Conservation (phyloP, 2,113 vertebrate species). For the Lutjanus erythropterus region DNA sequence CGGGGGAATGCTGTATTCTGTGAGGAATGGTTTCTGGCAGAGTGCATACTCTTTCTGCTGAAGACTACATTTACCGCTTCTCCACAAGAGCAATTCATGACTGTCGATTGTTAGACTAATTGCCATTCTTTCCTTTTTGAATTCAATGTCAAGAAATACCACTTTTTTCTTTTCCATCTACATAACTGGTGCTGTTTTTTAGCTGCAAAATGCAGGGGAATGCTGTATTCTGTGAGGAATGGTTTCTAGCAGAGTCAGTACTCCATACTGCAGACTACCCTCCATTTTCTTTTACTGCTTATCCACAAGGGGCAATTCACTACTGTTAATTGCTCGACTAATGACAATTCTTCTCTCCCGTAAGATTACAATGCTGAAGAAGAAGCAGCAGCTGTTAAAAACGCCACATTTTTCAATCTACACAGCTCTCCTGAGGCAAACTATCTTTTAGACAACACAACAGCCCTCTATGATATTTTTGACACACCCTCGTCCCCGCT, state of each 20-base stretch:
- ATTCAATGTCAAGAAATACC: neutral
- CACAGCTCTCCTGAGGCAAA: neutral
- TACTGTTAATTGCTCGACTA: constrained; percentile 37
- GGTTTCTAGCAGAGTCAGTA: neutral
- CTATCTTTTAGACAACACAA: neutral
- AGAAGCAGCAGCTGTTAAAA: constrained; percentile 28
- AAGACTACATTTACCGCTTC: neutral
- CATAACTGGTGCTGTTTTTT: neutral
- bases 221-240: neutral
- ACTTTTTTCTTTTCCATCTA: neutral
- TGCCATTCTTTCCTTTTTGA: neutral
- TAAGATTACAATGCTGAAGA: constrained; percentile 20
- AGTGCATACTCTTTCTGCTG: neutral
- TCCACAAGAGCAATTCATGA: neutral
- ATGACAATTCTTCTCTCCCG: constrained; percentile 22
- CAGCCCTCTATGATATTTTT: neutral
- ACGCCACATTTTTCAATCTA: neutral
- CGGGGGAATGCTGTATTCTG: neutral
- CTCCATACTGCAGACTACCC: constrained; percentile 4
- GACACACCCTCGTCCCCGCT: neutral
- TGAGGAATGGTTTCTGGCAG: neutral
- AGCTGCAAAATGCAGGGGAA: neutral
- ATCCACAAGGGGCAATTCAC: constrained; percentile 26
- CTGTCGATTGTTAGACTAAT: neutral
- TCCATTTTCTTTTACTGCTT: constrained; percentile 38